Evolutionary conservation across 2,113 vertebrate genomes (phyloP), one percentile per base, ranked within the genome.

Genomic region (Corapipo altera): DNA sequence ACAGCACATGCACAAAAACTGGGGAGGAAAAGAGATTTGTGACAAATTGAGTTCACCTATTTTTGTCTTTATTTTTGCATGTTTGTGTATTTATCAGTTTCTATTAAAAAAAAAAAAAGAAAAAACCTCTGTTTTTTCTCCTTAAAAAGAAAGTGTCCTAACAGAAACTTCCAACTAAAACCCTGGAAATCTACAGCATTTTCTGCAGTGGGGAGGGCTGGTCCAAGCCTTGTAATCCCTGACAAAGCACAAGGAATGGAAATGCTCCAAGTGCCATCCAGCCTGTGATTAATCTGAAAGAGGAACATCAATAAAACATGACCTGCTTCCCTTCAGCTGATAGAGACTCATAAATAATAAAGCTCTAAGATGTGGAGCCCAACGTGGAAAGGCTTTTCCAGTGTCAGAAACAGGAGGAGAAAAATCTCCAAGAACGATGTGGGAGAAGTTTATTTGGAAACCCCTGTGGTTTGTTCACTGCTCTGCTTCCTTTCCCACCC

Each of bases 341-440:
- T 28, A 78, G 57, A 28, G 3, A 39, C 71, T 93, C 70, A 92
- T 93, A 76, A 95, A 96, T 93, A 94, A 92, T 75, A 61, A 84
- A 92, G 26, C 43, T 58, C 15, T n/a, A n/a, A 61, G 67, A 85
- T 23, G 59, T 32, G 62, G 37, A 91, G 58, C 44, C 80, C 76
- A 57, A 41, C 15, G 3, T 35, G 62, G 76, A 58, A 59, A 89
- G 78, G 32, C 5, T 57, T 87, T 30, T 54, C 72, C 58, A 9
- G 32, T 39, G 64, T 69, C 71, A 75, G 67, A 67, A 85, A 46
- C 11, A 52, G 69, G 16, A 61, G 39, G 41, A 85, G 65, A 51
- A 81, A 83, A 82, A 35, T 5, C 44, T 24, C 35, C 23, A n/a
- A 48, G 81, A 85, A 79, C 6, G 0, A 49, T 27, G 61, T 26